These are phyloP conservation scores for Oscheius myriophilus DNA, from an alignment of 2,888 invertebrate species.

Conservation along the genomic window DNA sequence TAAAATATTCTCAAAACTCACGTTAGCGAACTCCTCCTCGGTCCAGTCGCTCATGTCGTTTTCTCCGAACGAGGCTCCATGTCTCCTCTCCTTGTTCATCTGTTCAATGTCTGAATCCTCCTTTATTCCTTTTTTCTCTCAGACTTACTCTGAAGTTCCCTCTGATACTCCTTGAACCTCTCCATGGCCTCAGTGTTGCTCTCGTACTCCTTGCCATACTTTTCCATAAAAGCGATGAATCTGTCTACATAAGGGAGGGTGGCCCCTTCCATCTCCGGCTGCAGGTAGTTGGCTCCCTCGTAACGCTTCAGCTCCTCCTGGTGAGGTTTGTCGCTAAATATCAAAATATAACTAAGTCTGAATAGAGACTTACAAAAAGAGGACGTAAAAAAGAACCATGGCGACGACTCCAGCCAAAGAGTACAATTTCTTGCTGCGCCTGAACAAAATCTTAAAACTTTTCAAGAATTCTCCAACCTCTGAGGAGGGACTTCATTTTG, in stretches of 20 bases:
- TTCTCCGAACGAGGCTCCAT: constrained; percentile 46
- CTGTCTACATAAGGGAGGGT: constrained; percentile 27
- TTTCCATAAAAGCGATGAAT: constrained; percentile 29
- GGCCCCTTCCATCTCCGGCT: constrained; percentile 25
- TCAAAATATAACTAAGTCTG: not conserved
- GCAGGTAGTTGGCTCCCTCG: constrained; percentile 19
- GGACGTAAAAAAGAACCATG: constrained; percentile 4
- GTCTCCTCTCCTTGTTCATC: constrained; percentile 35
- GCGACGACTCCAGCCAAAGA: not conserved
- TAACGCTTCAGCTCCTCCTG: constrained; percentile 12
- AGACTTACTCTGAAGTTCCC: constrained; percentile 22
- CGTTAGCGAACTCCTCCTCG: constrained; percentile 65
- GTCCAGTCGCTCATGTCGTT: constrained; percentile 66
- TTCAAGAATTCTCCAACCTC: not conserved
- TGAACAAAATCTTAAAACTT: not conserved
- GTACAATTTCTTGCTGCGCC: not conserved
- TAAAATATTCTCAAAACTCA: constrained; percentile 18
- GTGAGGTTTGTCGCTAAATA: constrained; percentile 19
- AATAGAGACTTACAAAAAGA: constrained; percentile 17
- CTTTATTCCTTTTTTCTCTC: not conserved
- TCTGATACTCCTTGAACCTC: constrained; percentile 29
- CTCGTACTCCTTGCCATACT: constrained; percentile 30
- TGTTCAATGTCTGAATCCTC: constrained; percentile 36
- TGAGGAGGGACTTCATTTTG: not conserved
- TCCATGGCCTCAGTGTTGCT: constrained; percentile 23